A percentile compares a stretch with the other conserved stretches of the same genome.
phyloP scores from a whole-genome alignment of 2,113 vertebrate species.

The Halichoeres trimaculatus region DNA sequence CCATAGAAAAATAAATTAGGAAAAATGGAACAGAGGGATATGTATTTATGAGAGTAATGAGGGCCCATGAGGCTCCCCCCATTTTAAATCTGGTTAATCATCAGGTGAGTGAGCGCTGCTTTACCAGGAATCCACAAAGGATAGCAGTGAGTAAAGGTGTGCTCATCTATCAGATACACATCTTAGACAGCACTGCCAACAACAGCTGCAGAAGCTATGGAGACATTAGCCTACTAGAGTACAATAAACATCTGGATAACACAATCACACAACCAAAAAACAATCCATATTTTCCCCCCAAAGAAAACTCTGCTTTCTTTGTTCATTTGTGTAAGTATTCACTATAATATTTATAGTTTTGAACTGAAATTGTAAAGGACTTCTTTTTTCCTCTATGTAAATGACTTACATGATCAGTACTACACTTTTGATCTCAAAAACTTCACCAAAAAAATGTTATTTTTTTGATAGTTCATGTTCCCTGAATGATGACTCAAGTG shows the following conservation, averaged over 20 bases:
- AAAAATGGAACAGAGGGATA: slow-evolving; percentile 65
- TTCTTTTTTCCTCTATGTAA: no score
- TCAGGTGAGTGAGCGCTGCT: slow-evolving; percentile 71
- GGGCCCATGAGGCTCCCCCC: slow-evolving; percentile 75
- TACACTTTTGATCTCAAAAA: no score
- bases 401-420: no score
- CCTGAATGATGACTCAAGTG: no score
- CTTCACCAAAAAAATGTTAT: no score
- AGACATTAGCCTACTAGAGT: slow-evolving; percentile 28
- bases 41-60: slow-evolving; percentile 82
- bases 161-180: slow-evolving; percentile 50
- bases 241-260: slow-evolving; percentile 7
- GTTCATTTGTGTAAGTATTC: no score
- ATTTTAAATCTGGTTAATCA: slow-evolving; percentile 77
- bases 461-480: no score
- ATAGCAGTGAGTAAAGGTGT: slow-evolving; percentile 42
- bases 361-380: no score
- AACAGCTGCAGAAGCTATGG: slow-evolving; percentile 13
- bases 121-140: slow-evolving; percentile 73
- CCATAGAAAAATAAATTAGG: slow-evolving; percentile 40
- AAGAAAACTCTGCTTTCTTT: slow-evolving; percentile 1
- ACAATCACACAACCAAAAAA: no score
- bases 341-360: no score
- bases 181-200: slow-evolving; percentile 19
- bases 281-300: background rate